A percentile compares a stretch with the other conserved stretches of the same genome.
phyloP scores from a whole-genome alignment of 2,888 invertebrate genomes.

The Psylliodes chrysocephalus region DNA sequence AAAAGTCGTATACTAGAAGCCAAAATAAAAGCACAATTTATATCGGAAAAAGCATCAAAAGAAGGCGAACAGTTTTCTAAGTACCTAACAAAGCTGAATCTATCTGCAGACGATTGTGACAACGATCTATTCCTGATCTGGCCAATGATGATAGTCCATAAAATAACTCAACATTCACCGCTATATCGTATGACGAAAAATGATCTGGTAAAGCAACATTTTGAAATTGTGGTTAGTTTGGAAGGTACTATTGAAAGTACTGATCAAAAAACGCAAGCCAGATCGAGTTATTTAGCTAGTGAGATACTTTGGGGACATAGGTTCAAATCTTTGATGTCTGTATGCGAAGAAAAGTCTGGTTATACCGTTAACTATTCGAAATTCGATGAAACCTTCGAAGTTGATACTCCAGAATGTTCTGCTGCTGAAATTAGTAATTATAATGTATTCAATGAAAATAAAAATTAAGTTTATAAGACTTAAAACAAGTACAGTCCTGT shows the following conservation, averaged over 20 bases:
- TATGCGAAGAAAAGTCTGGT: constrained; percentile 73
- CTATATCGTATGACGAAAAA: constrained; percentile 89
- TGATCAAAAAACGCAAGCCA: constrained; percentile 81
- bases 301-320: constrained; percentile 91
- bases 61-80: constrained; percentile 83
- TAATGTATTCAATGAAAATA: no score
- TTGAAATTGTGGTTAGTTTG: constrained; percentile 39
- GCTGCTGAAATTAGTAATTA: constrained; percentile 71
- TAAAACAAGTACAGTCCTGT: no score
- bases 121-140: constrained; percentile 93
- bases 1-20: constrained; percentile 83
- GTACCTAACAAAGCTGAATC: constrained; percentile 81
- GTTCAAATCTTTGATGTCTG: constrained; percentile 81
- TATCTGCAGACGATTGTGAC: constrained; percentile 77
- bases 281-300: constrained; percentile 80
- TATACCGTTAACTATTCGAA: constrained; percentile 87
- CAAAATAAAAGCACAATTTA: constrained; percentile 83
- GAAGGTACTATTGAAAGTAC: constrained; percentile 79
- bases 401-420: constrained; percentile 86
- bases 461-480: no score
- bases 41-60: constrained; percentile 78
- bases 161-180: constrained; percentile 86
- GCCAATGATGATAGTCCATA: constrained; percentile 94
- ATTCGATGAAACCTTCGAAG: constrained; percentile 83
- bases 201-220: constrained; percentile 25